These are phyloP conservation scores for Nysson spinosus DNA, from an alignment of 2,888 invertebrate species.

Conservation along the genomic window DNA sequence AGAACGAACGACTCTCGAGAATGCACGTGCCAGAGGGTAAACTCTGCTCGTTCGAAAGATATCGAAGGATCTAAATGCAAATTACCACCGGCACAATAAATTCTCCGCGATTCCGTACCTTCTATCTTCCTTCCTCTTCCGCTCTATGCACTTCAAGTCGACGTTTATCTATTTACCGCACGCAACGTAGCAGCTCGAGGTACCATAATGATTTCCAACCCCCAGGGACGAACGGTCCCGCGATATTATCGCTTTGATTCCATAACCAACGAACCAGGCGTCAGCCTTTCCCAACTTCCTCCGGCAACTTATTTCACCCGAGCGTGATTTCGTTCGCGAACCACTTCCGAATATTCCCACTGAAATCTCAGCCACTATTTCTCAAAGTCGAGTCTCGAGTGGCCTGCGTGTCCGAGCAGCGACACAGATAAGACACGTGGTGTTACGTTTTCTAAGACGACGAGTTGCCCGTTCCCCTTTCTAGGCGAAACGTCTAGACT, in stretches of 20 bases:
- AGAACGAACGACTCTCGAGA: too few relatives aligned
- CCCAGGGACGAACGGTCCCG: slow-evolving; percentile 6
- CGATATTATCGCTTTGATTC: slow-evolving; percentile 34
- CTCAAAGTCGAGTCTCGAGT: slow-evolving; percentile 8
- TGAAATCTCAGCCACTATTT: slow-evolving; percentile 4
- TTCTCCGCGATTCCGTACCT: slow-evolving; percentile 43
- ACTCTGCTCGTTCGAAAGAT: slow-evolving; percentile 10
- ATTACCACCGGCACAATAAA: slow-evolving; percentile 48
- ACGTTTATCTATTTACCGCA: slow-evolving; percentile 46
- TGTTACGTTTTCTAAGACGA: background rate
- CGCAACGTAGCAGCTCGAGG: too few relatives aligned
- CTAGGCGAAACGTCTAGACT: too few relatives aligned
- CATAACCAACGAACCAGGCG: slow-evolving; percentile 15
- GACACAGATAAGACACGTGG: slow-evolving; percentile 18
- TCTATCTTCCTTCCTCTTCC: slow-evolving; percentile 24
- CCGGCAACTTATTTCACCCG: background rate
- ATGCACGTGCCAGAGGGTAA: too few relatives aligned
- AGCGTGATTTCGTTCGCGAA: background rate
- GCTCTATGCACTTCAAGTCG: slow-evolving; percentile 43
- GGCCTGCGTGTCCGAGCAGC: slow-evolving; percentile 7
- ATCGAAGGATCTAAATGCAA: slow-evolving; percentile 53
- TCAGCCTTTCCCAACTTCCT: background rate
- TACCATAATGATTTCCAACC: slow-evolving; percentile 17
- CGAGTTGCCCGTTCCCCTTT: too few relatives aligned
- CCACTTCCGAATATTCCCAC: background rate